Evolutionary conservation across 2,888 invertebrate genomes (phyloP), one percentile per base, ranked within the genome.

Genomic region (Tryphoninae sp.): DNA sequence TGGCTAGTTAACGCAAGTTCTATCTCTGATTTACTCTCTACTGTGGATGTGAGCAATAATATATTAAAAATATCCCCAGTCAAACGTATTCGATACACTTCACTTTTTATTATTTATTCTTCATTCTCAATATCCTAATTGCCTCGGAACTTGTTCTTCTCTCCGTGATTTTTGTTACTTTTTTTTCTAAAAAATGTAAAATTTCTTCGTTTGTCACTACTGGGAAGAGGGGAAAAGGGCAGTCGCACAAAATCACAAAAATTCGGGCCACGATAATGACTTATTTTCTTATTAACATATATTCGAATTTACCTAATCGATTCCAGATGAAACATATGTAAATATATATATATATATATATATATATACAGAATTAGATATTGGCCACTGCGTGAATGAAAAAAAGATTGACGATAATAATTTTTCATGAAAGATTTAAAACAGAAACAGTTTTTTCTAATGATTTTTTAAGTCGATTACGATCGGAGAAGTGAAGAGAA

Each of bases 31-130:
- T 33, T 33, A 33, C 4, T 6, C 6, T 4, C 33, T 33, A 33
- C 4, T 6, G 33, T 33, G 33, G 33, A 7, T 33, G 33, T 4
- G 33, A 33, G 33, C 4, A 33, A 33, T 6, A 33, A 33, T 33
- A 33, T 33, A 6, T 33, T 6, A 61, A n/a, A 62, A 62, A 33
- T 3, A 26, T 9, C 16, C 26, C 42, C 45, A 64, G 6, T 22
- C 7, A 7, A 13, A 64, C 9, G 11, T 9, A 22, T 42, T 22
- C 9, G 11, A 11, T 23, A 22, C 51, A 65, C 40, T 11, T 65
- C 45, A 22, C 40, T 33, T 55, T n/a, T 74, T 42, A 64, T 64
- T 42, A 42, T 45, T 45, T 62, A 45, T 64, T 64, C 22, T 42
- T 64, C 42, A 1, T 23, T 45, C 22, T 19, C 45, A 19, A 42